phyloP scores from a whole-genome alignment of 2,113 vertebrate species.

The Mixornis gularis region DNA sequence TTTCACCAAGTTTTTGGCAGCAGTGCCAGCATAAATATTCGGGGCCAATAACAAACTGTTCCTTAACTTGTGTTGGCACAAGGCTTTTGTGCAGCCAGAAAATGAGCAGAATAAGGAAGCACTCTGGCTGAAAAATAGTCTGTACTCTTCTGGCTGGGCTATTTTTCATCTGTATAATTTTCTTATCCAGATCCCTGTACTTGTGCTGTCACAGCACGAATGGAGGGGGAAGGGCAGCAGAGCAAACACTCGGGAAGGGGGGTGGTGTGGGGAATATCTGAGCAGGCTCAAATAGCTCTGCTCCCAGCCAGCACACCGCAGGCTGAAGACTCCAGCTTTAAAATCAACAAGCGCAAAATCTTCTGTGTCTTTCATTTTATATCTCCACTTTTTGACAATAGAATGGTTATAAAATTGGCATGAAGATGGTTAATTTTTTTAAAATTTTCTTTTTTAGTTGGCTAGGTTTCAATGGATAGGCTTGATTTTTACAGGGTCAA shows the following conservation, averaged over 20 bases:
- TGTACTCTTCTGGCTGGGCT: background rate
- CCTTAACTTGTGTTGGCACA: background rate
- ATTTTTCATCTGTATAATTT: slow-evolving; percentile 35
- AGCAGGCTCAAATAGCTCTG: slow-evolving; percentile 14
- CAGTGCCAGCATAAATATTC: slow-evolving; percentile 1
- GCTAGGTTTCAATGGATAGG: background rate
- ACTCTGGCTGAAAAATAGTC: background rate
- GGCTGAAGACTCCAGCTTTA: background rate
- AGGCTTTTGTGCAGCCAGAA: background rate
- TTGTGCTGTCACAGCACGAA: slow-evolving; percentile 3
- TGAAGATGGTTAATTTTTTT: background rate
- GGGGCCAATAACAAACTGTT: background rate
- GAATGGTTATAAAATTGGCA: background rate
- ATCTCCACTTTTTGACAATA: background rate
- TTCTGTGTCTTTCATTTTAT: background rate
- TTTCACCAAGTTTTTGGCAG: slow-evolving; percentile 24
- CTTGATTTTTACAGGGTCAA: background rate
- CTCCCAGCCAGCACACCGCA: background rate
- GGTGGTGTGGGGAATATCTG: background rate
- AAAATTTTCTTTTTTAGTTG: background rate
- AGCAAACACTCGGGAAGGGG: background rate
- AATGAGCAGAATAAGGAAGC: background rate
- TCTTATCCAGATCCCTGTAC: background rate
- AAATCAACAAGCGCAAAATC: background rate
- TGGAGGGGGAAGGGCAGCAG: background rate